Evolutionary conservation across 2,888 invertebrate species (phyloP).

Genomic region (Heliconius ethilla): DNA sequence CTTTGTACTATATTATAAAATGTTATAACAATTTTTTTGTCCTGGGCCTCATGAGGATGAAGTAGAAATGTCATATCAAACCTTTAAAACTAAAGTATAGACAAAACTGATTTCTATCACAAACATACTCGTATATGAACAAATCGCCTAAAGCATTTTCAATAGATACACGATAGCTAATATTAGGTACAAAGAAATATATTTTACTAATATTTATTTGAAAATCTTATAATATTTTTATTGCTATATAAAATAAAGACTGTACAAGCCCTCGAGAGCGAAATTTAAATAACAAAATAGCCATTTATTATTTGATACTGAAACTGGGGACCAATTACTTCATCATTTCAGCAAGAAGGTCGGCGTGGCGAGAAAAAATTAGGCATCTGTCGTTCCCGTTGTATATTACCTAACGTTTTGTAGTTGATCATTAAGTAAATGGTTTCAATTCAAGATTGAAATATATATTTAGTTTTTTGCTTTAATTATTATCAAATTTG

Average conservation of each 20-base stretch:
- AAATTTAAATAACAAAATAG: constrained; percentile 48
- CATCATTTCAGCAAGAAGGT: constrained; percentile 16
- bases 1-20: too few species aligned
- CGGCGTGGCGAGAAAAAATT: neutral
- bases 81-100: too few species aligned
- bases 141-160: neutral
- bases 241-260: constrained; percentile 1
- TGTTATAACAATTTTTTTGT: too few species aligned
- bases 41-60: too few species aligned
- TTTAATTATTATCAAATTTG: too few species aligned
- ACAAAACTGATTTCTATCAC: neutral
- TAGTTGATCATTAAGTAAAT: neutral
- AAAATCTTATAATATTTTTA: neutral
- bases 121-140: neutral
- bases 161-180: neutral
- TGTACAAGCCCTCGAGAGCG: constrained; percentile 34
- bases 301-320: constrained; percentile 44
- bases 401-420: neutral
- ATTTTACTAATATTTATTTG: neutral
- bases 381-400: neutral
- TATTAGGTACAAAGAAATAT: neutral
- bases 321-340: constrained; percentile 44
- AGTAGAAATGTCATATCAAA: too few species aligned
- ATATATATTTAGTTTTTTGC: too few species aligned
- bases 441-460: neutral